Evolutionary conservation across 2,797 vertebrate genomes (phyloP).

Genomic region (Helostoma temminkii): DNA sequence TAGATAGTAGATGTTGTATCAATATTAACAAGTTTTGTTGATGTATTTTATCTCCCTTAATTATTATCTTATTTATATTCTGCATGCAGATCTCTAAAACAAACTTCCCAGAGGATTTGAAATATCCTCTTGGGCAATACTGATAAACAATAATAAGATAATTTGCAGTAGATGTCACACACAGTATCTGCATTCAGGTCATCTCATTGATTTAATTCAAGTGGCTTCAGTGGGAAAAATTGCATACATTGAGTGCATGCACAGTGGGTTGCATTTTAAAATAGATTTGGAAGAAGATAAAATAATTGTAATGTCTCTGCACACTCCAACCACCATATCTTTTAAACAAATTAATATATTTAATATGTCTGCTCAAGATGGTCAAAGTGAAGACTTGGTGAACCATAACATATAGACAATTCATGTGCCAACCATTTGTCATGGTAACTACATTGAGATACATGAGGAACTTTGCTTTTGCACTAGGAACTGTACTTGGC

Average conservation of each 20-base stretch:
- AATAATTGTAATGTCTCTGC: slow-evolving; percentile 31
- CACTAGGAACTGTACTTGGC: slow-evolving; percentile 24
- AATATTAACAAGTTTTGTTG: background rate
- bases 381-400: slow-evolving; percentile 41
- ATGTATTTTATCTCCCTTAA: slow-evolving; percentile 4
- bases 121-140: slow-evolving; percentile 50
- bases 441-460: slow-evolving; percentile 41
- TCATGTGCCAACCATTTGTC: slow-evolving; percentile 50
- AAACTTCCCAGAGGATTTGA: slow-evolving; percentile 37
- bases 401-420: slow-evolving; percentile 56
- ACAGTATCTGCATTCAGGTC: slow-evolving; percentile 59
- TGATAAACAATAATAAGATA: slow-evolving; percentile 72
- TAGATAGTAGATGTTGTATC: background rate
- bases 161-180: slow-evolving; percentile 57
- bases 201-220: slow-evolving; percentile 71
- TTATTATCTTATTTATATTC: background rate
- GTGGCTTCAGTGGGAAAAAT: slow-evolving; percentile 55
- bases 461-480: slow-evolving; percentile 37
- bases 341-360: slow-evolving; percentile 54
- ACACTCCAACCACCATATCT: slow-evolving; percentile 25
- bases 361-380: slow-evolving; percentile 36
- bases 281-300: slow-evolving; percentile 54
- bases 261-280: slow-evolving; percentile 52
- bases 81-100: slow-evolving; percentile 14
- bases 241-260: slow-evolving; percentile 46